Evolutionary conservation across 2,888 invertebrate genomes (phyloP).

Genomic region (Rhogogaster chlorosoma): DNA sequence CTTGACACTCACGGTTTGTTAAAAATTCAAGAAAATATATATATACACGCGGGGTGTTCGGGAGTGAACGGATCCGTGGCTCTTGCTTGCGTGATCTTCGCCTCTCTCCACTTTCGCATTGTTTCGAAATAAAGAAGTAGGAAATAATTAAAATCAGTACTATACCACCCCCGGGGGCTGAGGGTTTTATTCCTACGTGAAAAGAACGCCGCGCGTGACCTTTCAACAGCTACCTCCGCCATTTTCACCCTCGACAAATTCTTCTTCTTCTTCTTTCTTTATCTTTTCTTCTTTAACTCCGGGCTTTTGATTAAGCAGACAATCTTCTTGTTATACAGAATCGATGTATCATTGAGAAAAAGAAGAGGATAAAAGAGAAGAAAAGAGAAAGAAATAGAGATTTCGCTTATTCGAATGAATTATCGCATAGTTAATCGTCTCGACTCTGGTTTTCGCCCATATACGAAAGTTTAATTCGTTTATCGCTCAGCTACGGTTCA

Average conservation of each 20-base stretch:
- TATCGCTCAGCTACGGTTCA: slow-evolving; percentile 40
- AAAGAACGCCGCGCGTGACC: slow-evolving; percentile 15
- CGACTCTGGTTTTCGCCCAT: neutral
- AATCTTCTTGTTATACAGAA: neutral
- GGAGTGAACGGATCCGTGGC: neutral
- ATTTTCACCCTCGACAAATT: neutral
- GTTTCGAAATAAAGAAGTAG: slow-evolving; percentile 10
- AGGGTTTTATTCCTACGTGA: neutral
- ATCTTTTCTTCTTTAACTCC: neutral
- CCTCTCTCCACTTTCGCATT: neutral
- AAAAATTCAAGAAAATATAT: neutral
- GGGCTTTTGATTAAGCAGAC: neutral
- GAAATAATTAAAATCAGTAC: slow-evolving; percentile 42
- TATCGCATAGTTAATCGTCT: neutral
- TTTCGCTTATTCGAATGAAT: neutral
- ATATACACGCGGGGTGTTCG: neutral
- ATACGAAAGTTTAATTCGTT: slow-evolving; percentile 16
- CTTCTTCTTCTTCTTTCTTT: neutral
- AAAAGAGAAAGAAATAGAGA: neutral
- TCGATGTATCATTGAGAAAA: neutral
- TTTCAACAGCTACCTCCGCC: slow-evolving; percentile 11
- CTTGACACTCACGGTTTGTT: neutral
- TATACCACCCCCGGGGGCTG: neutral
- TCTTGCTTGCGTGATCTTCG: neutral
- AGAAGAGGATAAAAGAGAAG: neutral